Evolutionary conservation across 2,797 vertebrate species (phyloP).

Genomic region (Molossus alvarezi): DNA sequence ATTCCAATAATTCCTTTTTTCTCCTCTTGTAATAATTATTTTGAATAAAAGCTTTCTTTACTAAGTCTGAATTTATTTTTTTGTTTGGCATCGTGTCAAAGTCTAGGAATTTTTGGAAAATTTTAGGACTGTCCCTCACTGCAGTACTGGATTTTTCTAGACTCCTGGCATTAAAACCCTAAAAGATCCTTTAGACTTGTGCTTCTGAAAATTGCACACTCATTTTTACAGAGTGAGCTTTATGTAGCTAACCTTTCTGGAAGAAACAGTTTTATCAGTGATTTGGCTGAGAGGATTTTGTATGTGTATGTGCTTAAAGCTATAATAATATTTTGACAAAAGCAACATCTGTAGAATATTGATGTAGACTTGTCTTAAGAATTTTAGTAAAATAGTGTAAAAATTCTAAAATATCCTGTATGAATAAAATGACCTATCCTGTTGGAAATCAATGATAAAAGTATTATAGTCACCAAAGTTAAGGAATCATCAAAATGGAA

Average conservation of each 20-base stretch:
- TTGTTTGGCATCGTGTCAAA: not conserved
- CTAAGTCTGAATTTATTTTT: not conserved
- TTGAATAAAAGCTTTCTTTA: not conserved
- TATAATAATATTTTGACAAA: constrained; percentile 2
- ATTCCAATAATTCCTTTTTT: not conserved
- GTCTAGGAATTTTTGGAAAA: not conserved
- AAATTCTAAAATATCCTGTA: not conserved
- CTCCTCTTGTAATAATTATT: not conserved
- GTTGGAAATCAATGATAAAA: not conserved
- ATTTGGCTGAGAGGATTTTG: not conserved
- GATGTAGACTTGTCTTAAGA: not conserved
- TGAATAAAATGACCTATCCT: not conserved
- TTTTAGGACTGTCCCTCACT: not conserved
- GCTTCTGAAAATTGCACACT: not conserved
- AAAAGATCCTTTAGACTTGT: not conserved
- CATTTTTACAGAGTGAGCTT: not conserved
- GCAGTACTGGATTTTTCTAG: not conserved
- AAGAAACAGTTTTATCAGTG: not conserved
- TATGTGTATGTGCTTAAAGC: not conserved
- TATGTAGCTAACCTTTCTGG: not conserved
- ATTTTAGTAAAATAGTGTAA: constrained; percentile 41
- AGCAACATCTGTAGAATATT: constrained; percentile 38
- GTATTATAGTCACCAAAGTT: not conserved
- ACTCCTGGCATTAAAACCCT: not conserved
- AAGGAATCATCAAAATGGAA: not conserved